Base-by-base conservation (phyloP, 2,888 invertebrate genomes). In the Eilema caniola region DNA sequence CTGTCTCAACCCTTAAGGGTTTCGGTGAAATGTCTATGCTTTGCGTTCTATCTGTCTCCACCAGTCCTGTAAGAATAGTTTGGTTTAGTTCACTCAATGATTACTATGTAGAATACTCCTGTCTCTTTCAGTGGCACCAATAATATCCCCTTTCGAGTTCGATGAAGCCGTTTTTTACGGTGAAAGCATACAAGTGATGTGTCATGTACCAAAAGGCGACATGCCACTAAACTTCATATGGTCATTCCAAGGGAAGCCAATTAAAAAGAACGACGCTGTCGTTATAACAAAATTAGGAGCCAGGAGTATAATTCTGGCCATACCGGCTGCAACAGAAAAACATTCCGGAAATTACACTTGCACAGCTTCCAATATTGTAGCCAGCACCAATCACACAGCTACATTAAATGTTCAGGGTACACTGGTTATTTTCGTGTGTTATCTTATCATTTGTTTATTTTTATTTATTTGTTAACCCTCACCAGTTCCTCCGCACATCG, bases 301-400 rank as follows among this genome's bases (percentile, higher is more conserved):
- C 83, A 93, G 96, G 79, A 96, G 96, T 84, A 96, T 96, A 76
- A 95, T 97, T 74, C 89, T 97, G 84, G 96, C 96, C 80, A 97
- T 97, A 77, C 96, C 96, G 79, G 95, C 96, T 14, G 97, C 97
- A 64, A 96, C 96, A 81, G 96, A 96, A 71, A 96, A 96, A 80
- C 97, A 98, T 90, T 96, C 96, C 63, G 98, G 98, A 78, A 97
- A 96, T 89, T 98, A 97, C 90, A 97, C 97, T 65, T 98, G 98
- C 92, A 96, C 96, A 81, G 97, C 97, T 70, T 96, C 96, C 78
- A 98, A 97, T 92, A 89, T 91, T 78, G 97, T 97, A 88, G 97
- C 97, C 73, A 94, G 92, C 86, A 96, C 96, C 81, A 96, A 96
- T 85, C 96, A 96, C 92, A 96, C 96, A 73, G 96, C 96, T 72